Evolutionary conservation across 2,113 vertebrate species (phyloP).

Genomic region (Ciconia maguari): DNA sequence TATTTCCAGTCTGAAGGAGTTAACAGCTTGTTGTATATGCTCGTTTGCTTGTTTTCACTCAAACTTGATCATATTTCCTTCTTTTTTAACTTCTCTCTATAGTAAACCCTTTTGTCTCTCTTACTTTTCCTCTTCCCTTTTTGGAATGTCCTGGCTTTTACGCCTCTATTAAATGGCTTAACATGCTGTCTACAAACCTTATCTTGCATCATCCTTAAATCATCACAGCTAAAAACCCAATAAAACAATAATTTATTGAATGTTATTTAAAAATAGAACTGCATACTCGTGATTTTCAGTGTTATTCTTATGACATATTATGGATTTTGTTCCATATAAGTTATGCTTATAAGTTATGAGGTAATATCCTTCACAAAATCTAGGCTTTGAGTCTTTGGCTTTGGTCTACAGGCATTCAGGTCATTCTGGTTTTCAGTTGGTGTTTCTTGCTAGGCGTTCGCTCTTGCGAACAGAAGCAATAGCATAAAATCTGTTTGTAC

Average conservation of each 20-base stretch:
- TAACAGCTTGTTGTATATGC: not conserved
- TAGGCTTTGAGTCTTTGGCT: not conserved
- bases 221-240: not conserved
- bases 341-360: not conserved
- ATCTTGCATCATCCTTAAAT: not conserved
- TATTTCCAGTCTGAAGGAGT: not conserved
- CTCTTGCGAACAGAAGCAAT: not conserved
- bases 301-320: not conserved
- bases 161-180: not conserved
- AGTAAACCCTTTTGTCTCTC: not conserved
- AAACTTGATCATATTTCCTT: not conserved
- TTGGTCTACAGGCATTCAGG: not conserved
- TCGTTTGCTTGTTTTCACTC: not conserved
- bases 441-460: fast-evolving
- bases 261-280: not conserved
- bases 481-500: not conserved
- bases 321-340: not conserved
- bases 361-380: not conserved
- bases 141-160: not conserved
- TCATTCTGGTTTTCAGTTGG: not conserved
- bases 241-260: not conserved
- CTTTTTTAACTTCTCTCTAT: not conserved
- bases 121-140: not conserved
- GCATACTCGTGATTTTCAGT: not conserved
- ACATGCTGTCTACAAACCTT: not conserved